Conservation (phyloP, 2,888 invertebrate genomes). For the Drosophila acutilabella region DNA sequence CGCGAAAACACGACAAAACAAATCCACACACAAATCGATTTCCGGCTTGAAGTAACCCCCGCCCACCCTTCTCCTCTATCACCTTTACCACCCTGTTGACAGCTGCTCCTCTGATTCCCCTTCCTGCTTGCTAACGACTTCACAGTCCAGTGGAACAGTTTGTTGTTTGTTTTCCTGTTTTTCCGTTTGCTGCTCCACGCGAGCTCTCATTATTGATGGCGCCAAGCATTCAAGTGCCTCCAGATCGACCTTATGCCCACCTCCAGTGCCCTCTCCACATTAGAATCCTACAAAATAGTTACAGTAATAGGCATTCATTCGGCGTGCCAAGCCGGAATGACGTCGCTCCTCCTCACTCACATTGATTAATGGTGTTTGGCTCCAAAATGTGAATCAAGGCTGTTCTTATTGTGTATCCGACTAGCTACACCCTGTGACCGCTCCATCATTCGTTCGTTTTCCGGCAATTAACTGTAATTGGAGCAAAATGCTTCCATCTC, state of each 20-base stretch:
- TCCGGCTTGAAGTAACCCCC: constrained; percentile 57
- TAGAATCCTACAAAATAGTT: constrained; percentile 42
- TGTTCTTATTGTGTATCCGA: constrained; percentile 22
- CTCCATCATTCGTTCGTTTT: constrained; percentile 63
- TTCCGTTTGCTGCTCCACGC: constrained; percentile 71
- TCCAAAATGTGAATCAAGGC: constrained; percentile 38
- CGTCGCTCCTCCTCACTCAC: constrained; percentile 55
- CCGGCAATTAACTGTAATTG: constrained; percentile 79
- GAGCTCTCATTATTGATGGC: constrained; percentile 72
- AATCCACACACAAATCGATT: constrained; percentile 78
- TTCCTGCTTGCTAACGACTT: constrained; percentile 54
- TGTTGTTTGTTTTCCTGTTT: constrained; percentile 69
- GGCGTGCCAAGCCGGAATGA: constrained; percentile 69
- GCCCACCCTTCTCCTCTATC: constrained; percentile 28
- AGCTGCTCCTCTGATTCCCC: constrained; percentile 48
- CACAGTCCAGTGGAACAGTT: constrained; percentile 55
- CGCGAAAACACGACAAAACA: constrained; percentile 71
- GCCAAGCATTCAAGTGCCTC: constrained; percentile 55
- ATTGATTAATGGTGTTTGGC: constrained; percentile 72
- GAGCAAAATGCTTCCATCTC: constrained; percentile 71
- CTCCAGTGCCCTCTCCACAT: background rate
- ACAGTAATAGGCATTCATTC: constrained; percentile 69
- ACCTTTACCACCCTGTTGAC: constrained; percentile 62
- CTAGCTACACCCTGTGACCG: constrained; percentile 17
- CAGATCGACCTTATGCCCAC: constrained; percentile 70